These are phyloP conservation scores for Enteromius mattozi DNA, from an alignment of 2,797 vertebrate species.

Conservation along the genomic window DNA sequence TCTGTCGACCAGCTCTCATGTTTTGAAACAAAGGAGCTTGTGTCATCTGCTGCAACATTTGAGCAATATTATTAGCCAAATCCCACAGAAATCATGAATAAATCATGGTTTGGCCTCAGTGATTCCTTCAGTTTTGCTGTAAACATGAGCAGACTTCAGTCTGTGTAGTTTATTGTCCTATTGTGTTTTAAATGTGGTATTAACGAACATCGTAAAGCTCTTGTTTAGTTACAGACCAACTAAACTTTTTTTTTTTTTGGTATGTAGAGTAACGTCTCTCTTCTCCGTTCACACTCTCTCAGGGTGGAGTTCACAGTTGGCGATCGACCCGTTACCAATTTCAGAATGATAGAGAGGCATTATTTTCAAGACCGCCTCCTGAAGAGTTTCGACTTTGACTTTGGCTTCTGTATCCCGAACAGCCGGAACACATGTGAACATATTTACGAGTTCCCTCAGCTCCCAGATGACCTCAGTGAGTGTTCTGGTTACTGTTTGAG, in stretches of 20 bases:
- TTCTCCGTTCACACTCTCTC: slow-evolving; percentile 38
- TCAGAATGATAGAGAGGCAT: slow-evolving; percentile 98
- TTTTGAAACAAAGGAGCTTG: slow-evolving; percentile 32
- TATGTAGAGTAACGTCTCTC: background rate
- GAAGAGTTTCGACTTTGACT: slow-evolving; percentile 99
- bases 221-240: background rate
- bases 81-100: slow-evolving; percentile 39
- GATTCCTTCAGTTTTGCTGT: background rate
- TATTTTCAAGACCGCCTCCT: slow-evolving; percentile 95
- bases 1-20: background rate
- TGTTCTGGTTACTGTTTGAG: slow-evolving; percentile 50
- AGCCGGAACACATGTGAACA: slow-evolving; percentile 98
- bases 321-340: slow-evolving; percentile 91
- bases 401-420: slow-evolving; percentile 98
- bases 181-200: background rate
- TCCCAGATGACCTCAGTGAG: slow-evolving; percentile 96
- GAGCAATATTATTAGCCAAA: slow-evolving; percentile 22
- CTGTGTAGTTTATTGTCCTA: background rate
- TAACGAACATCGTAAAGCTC: background rate
- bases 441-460: slow-evolving; percentile 98
- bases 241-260: background rate
- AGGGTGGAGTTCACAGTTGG: slow-evolving; percentile 99
- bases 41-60: slow-evolving; percentile 8
- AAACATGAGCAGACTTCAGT: slow-evolving; percentile 14
- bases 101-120: slow-evolving; percentile 1